Base-by-base conservation (phyloP, 2,888 invertebrate species). In the Embidobia sp. region DNA sequence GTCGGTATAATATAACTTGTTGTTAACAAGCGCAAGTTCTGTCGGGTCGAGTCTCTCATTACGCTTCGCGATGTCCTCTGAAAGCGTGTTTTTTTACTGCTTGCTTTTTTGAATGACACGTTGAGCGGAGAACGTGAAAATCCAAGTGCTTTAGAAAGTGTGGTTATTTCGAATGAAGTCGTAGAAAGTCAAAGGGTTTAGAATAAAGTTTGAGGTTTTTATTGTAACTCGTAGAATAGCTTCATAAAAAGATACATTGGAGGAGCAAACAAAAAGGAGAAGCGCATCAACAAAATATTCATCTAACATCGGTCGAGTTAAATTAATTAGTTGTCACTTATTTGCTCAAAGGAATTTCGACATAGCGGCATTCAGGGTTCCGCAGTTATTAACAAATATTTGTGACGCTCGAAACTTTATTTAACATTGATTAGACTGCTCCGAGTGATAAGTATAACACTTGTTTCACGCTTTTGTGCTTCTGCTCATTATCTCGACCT, bases 1-100 rank as follows among this genome's bases (percentile, higher is more conserved):
- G 29, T 57, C 16, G 40, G 69, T 49, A 61, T 53, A 61, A 46
- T 67, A 75, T 78, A 78, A 75, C 75, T 75, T 75, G 75, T 78
- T 78, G 75, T 78, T 78, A 78, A 75, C 75, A 78, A 78, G 78
- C 66, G 44, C 63, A 42, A 78, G 66, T 78, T 78, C 66, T 72
- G 75, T 61, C 61, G 11, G 70, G 70, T 75, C 66, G 74, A 78
- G 74, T 70, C 74, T 74, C 78, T 75, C 74, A 70, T 78, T 78
- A 78, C 66, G 77, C 53, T 48, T 61, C 64, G 69, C 70, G 31
- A 74, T 77, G 74, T 74, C 77, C 69, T 69, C 67, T 77, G 59
- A 69, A 77, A 73, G 61, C 48, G 11, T 44, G 49, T 63, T 77
- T 70, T 69, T 73, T 73, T 63, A 57, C 57, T 37, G 57, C 77